Base-by-base conservation (phyloP, 2,797 vertebrate genomes). In the Cyclura pinguis region DNA sequence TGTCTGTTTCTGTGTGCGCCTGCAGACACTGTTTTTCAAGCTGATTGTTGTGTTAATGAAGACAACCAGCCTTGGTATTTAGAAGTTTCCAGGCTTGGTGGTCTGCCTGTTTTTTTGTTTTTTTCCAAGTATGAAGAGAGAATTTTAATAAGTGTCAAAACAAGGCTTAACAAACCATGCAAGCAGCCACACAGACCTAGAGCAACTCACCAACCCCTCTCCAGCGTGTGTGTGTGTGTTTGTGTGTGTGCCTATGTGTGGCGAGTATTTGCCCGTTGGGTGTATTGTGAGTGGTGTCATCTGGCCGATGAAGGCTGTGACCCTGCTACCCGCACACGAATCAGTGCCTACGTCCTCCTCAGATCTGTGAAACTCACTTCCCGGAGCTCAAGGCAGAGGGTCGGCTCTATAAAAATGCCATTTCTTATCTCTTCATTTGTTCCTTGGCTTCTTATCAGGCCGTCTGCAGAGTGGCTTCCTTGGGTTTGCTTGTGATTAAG, bases 11-110 rank as follows among this genome's bases (percentile, higher is more conserved):
- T 14, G 72, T 73, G 72, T 35, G 32, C 9, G 13, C 32, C 42
- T 52, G 77, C 24, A 22, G 3, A 80, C 24, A 35, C 6, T 95
- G 95, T 55, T 55, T 92, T 86, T 80, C 42, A 87, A 87, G 89
- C 77, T 91, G 62, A 87, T 91, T 1, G 0, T 20, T 77, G 42
- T 84, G 87, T 27, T 90, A 92, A 93, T 62, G 83, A 84, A 93
- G 94, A 91, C 88, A 92, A 81, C 59, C 8, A 52, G 73, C 73
- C 67, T 52, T 24, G 72, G 77, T 83, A 35, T 88, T 87, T 64
- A 24, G 80, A 85, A 74, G 67, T 80, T 67, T 84, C 47, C 84
- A 50, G 84, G 86, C 52, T 57, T 85, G 67, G 27, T 74, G 55
- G 62, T 47, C 32, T 85, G 69, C 67, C 89, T 14, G 83, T 50